Percentiles rank a stretch among this genome's conserved stretches.
These are phyloP conservation scores for Aphyosemion australe DNA, from an alignment of 2,113 vertebrate genomes.

Conservation along the genomic window DNA sequence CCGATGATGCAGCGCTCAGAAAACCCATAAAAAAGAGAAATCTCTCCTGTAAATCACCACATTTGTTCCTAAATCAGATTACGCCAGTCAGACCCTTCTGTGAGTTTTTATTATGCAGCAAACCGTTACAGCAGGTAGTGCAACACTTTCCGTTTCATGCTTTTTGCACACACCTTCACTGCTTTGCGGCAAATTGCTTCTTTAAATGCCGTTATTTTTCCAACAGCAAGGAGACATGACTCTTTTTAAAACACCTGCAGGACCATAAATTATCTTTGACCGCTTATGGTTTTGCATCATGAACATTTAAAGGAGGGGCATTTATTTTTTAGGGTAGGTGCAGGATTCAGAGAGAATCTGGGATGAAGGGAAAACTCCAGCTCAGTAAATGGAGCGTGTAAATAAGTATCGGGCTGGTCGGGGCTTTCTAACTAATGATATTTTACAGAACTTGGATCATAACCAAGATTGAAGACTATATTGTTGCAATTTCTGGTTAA, in stretches of 20 bases:
- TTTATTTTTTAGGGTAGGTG: slow-evolving; percentile 2
- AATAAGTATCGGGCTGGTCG: background rate
- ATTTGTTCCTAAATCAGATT: slow-evolving; percentile 10
- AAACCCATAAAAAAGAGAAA: slow-evolving; percentile 16
- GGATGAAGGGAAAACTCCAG: background rate
- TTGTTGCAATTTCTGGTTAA: background rate
- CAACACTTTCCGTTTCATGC: background rate
- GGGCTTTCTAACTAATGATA: background rate
- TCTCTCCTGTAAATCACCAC: slow-evolving; percentile 15
- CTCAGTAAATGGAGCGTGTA: background rate
- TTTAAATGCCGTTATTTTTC: background rate
- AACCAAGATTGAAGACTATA: background rate
- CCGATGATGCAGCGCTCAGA: slow-evolving; percentile 20
- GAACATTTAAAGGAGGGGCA: slow-evolving; percentile 2
- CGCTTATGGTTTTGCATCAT: background rate
- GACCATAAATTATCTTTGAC: slow-evolving; percentile 1
- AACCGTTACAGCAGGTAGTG: background rate
- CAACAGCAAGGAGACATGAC: background rate
- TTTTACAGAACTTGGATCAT: background rate
- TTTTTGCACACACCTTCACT: slow-evolving; percentile 6
- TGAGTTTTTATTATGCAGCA: slow-evolving; percentile 8
- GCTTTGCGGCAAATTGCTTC: slow-evolving; percentile 12
- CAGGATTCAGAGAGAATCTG: slow-evolving; percentile 1
- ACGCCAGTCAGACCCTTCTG: background rate
- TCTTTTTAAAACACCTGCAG: slow-evolving; percentile 12